phyloP scores from a whole-genome alignment of 2,888 invertebrate genomes.

The Sminthurides aquaticus region DNA sequence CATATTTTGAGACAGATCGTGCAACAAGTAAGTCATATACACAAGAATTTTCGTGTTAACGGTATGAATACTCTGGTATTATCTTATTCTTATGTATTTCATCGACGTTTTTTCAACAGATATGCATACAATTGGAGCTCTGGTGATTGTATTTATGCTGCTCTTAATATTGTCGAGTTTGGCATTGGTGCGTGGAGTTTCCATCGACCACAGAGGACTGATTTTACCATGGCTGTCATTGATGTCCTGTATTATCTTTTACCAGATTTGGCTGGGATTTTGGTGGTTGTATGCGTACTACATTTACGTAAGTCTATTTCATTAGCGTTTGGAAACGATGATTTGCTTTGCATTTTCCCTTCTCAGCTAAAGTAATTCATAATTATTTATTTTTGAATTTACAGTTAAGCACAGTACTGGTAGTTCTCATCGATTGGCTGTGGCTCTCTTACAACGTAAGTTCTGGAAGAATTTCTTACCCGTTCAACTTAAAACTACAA shows the following conservation, averaged over 20 bases:
- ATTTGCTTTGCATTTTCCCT: not conserved
- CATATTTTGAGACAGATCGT: slow-evolving; percentile 79
- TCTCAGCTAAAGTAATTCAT: not conserved
- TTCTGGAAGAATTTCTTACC: no score
- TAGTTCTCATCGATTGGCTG: slow-evolving; percentile 65
- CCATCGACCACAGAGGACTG: slow-evolving; percentile 66
- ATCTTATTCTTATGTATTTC: slow-evolving; percentile 14
- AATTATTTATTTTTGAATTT: slow-evolving; percentile 44
- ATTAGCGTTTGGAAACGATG: not conserved
- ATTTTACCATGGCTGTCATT: slow-evolving; percentile 71
- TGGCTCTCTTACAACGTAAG: slow-evolving; percentile 82
- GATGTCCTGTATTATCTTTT: slow-evolving; percentile 62
- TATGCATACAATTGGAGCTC: slow-evolving; percentile 62
- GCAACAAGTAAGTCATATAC: slow-evolving; percentile 56
- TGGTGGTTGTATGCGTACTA: slow-evolving; percentile 85
- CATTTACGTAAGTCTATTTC: slow-evolving; percentile 66
- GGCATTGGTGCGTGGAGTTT: slow-evolving; percentile 58
- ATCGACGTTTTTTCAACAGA: slow-evolving; percentile 55
- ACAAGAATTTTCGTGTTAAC: not conserved
- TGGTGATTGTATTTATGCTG: slow-evolving; percentile 52
- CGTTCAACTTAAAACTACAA: no score
- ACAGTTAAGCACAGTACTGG: slow-evolving; percentile 70
- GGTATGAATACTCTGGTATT: no score
- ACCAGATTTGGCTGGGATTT: slow-evolving; percentile 70
- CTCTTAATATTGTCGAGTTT: slow-evolving; percentile 53